Evolutionary conservation across 2,888 invertebrate genomes (phyloP), one percentile per base, ranked within the genome.

Genomic region (Cremastinae sp.): DNA sequence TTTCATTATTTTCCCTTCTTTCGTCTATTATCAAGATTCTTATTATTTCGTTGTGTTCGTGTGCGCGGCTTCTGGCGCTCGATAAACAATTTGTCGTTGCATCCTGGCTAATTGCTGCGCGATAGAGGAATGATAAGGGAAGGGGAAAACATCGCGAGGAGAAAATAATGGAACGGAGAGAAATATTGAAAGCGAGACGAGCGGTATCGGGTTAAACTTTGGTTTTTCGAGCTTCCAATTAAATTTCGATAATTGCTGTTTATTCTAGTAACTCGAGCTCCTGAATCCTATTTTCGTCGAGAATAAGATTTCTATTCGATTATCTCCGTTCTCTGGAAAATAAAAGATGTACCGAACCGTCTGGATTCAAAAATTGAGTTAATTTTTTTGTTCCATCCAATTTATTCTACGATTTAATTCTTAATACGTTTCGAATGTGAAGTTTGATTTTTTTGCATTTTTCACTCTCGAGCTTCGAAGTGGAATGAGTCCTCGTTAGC

Each of bases 31-130:
- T 55, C 61, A 16, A 22, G 53, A 16, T 9, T 35, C 43, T 8
- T 28, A 22, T 8, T 28, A 22, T 51, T 49, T 56, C 18, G 41
- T 35, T 8, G 16, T 51, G 16, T 51, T 65, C 35, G 51, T 18
- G n/a, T 10, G 8, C 9, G 4, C n/a, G 7, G 3, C 18, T 56
- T 16, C 1, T 22, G 12, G 45, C 22, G 28, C 58, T 43, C 12
- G 53, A 61, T 18, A 45, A 66, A 28, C 16, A 10, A 58, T 51
- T 64, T 47, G 2, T 22, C 45, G 16, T 58, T 16, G 59, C 51
- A 62, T 56, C 4, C 43, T 22, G 18, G 12, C n/a, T 37, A 70
- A 74, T 37, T 70, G 43, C 12, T 20, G 8, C 3, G 5, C 12
- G 8, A 49, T n/a, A 49, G 39, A 16, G 2, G 20, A 14, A 1